Evolutionary conservation across 1,140 invertebrate species (phyloP).

Genomic region (Bombus fervidus): DNA sequence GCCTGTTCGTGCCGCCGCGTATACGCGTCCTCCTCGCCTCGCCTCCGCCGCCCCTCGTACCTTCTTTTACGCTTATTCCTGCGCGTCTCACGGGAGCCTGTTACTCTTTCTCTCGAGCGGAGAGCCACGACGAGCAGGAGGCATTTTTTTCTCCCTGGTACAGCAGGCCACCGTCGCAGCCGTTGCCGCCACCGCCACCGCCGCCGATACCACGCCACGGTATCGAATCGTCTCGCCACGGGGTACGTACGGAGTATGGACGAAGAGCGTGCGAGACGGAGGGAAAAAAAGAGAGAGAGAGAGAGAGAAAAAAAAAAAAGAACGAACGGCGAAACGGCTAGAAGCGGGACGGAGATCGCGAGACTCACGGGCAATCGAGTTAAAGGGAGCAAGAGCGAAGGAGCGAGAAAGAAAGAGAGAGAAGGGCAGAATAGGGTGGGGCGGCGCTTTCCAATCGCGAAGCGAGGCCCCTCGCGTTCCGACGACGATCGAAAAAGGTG

Average conservation of each 20-base stretch:
- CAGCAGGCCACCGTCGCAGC: slow-evolving; percentile 57
- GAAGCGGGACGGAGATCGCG: slow-evolving; percentile 23
- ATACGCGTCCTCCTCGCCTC: slow-evolving; percentile 4
- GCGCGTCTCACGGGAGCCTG: slow-evolving; percentile 75
- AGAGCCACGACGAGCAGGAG: slow-evolving; percentile 6
- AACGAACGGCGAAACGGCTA: not conserved
- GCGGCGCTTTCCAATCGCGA: slow-evolving; percentile 75
- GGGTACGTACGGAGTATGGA: slow-evolving; percentile 33
- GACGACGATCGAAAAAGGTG: slow-evolving; percentile 76
- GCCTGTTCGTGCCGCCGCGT: slow-evolving; percentile 13
- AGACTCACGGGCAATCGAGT: slow-evolving; percentile 22
- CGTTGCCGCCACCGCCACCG: slow-evolving; percentile 41
- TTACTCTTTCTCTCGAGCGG: slow-evolving; percentile 66
- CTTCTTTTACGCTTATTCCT: slow-evolving; percentile 26
- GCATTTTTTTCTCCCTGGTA: slow-evolving; percentile 71
- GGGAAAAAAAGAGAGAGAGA: not conserved
- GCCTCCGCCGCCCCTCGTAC: slow-evolving; percentile 22
- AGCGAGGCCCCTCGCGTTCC: slow-evolving; percentile 54
- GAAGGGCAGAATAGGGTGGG: slow-evolving; percentile 60
- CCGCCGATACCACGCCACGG: slow-evolving; percentile 51
- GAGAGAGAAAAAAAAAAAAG: slow-evolving; percentile 11
- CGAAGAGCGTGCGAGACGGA: slow-evolving; percentile 11
- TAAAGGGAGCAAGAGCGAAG: slow-evolving; percentile 1
- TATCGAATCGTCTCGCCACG: slow-evolving; percentile 74
- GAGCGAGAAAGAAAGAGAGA: not conserved